Conservation (phyloP, 2,888 invertebrate species). For the Tuta absoluta region DNA sequence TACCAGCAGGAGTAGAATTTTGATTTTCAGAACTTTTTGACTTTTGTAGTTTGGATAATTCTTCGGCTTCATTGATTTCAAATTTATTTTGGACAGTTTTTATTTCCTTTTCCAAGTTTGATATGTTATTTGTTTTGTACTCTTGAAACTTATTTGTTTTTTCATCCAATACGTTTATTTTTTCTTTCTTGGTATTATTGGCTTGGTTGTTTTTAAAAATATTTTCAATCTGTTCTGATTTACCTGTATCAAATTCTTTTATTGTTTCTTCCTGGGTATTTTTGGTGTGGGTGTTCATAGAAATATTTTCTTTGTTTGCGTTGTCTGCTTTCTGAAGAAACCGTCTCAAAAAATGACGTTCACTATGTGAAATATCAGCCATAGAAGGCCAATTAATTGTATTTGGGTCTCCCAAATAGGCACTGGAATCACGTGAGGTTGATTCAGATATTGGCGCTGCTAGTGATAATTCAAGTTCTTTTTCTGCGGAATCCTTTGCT, state of each 20-base stretch:
- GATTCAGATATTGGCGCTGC: neutral
- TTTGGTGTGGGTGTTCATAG: neutral
- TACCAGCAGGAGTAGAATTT: neutral
- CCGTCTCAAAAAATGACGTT: neutral
- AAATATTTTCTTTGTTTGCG: neutral
- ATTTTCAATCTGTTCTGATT: no score
- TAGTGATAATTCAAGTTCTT: slow-evolving; percentile 28
- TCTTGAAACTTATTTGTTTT: neutral
- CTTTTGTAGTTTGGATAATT: neutral
- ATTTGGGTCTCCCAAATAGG: neutral
- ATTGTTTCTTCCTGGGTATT: no score
- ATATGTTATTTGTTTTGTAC: neutral
- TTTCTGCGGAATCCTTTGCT: no score
- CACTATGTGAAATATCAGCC: neutral
- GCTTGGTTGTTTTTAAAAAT: no score
- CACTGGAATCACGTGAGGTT: neutral
- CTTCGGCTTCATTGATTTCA: slow-evolving; percentile 14
- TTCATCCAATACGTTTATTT: neutral
- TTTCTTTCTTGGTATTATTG: neutral
- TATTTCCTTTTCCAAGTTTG: neutral
- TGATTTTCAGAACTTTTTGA: neutral
- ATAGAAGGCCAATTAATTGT: slow-evolving; percentile 14
- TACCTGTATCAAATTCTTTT: no score
- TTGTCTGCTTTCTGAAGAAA: slow-evolving; percentile 13
- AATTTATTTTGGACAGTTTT: neutral